Evolutionary conservation across 2,888 invertebrate genomes (phyloP), one percentile per base, ranked within the genome.

Genomic region (Nipponacmea schrenckii): DNA sequence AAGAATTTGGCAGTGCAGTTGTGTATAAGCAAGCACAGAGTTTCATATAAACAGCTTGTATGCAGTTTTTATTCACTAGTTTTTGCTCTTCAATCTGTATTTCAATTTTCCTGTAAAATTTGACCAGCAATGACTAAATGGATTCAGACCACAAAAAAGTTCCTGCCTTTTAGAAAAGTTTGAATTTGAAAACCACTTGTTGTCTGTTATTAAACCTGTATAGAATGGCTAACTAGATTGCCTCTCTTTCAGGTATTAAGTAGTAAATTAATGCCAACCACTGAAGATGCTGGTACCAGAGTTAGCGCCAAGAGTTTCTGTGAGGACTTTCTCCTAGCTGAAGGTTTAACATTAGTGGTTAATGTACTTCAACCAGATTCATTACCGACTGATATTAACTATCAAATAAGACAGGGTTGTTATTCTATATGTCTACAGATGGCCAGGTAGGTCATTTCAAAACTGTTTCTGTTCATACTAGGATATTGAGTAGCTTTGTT

Each of bases 391-490:
- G 90, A 90, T 72, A 87, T 88, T 50, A 89, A 90, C 75, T 89
- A 89, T 77, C 86, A 88, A 72, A 88, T 89, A 46, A 81, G 90
- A 62, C 90, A 90, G 78, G 89, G 88, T 17, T 89, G 90, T 72
- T 90, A 90, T 78, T 85, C 89, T 67, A 88, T 89, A 46, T 87
- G 88, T 64, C 79, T 90, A 44, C 89, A 89, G 78, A 84, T 90
- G 67, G 86, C 89, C 27, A 87, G 88, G 89, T 89, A 77, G 5
- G 2, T 4, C 17, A 12, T 56, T 68, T 39, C 0, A 17, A 24
- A 50, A n/a, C 8, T 44, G 50, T 3, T 46, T 46, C 8, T 27
- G 20, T 15, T 27, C 4, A 7, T 27, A 17, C 44, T n/a, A 44
- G 4, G 14, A 4, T 4, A 27, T 10, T 12, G 5, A 5, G 17